Conservation (phyloP, 2,888 invertebrate genomes). For the Argyresthia albistria region DNA sequence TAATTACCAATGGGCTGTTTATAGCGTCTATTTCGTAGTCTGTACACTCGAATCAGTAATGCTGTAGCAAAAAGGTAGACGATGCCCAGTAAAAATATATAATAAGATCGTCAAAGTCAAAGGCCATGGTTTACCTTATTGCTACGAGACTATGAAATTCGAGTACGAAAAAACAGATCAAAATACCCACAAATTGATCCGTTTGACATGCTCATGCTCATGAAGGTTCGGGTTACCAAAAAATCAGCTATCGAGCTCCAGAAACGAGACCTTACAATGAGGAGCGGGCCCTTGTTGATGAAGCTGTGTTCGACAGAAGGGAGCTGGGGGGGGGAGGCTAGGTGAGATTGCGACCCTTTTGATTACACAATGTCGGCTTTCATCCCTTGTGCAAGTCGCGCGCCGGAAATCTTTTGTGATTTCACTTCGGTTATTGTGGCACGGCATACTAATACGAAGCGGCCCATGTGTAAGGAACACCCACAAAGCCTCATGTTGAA, state of each 20-base stretch:
- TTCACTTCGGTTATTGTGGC: slow-evolving; percentile 68
- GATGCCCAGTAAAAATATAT: too few relatives aligned
- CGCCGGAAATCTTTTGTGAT: slow-evolving; percentile 72
- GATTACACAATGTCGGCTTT: slow-evolving; percentile 71
- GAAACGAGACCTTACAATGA: slow-evolving; percentile 55
- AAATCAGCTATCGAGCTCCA: neutral
- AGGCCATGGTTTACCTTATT: too few relatives aligned
- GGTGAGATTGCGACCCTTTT: slow-evolving; percentile 69
- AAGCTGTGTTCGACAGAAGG: slow-evolving; percentile 56
- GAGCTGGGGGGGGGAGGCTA: slow-evolving; percentile 37
- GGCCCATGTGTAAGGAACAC: slow-evolving; percentile 38
- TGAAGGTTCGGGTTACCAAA: neutral
- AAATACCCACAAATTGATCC: too few relatives aligned
- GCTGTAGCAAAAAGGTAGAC: too few relatives aligned
- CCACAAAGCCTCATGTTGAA: slow-evolving; percentile 30
- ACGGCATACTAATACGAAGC: slow-evolving; percentile 63
- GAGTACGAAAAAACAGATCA: too few relatives aligned
- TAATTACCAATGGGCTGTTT: too few relatives aligned
- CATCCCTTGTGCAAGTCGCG: slow-evolving; percentile 69
- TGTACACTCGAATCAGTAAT: too few relatives aligned
- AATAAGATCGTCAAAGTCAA: too few relatives aligned
- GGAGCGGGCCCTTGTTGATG: slow-evolving; percentile 62
- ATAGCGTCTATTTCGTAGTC: too few relatives aligned
- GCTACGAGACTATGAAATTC: too few relatives aligned
- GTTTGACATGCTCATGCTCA: neutral